Percentiles rank a stretch among this genome's conserved stretches.
Conservation (phyloP, 2,113 vertebrate genomes). For the Budorcas taxicolor region DNA sequence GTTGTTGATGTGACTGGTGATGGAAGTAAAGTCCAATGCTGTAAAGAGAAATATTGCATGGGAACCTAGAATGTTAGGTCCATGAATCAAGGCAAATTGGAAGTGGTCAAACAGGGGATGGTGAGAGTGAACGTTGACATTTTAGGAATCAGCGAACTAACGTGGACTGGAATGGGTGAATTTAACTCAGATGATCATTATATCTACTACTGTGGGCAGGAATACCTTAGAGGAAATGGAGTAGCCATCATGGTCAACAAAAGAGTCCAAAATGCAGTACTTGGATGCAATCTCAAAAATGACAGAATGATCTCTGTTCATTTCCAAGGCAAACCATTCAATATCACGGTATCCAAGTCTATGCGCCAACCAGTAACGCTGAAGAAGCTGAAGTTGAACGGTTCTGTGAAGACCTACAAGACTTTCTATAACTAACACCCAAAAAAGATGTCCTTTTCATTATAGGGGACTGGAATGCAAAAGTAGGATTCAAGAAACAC, state of each 20-base stretch:
- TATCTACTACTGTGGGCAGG: background rate
- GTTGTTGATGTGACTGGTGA: background rate
- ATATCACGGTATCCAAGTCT: background rate
- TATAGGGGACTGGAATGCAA: background rate
- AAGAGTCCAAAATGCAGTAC: background rate
- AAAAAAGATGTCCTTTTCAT: background rate
- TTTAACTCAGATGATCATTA: background rate
- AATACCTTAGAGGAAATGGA: background rate
- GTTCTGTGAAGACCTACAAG: background rate
- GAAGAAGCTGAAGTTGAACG: accelerated
- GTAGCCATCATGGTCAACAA: background rate
- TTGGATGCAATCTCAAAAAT: background rate
- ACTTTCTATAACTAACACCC: background rate
- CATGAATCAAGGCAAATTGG: background rate
- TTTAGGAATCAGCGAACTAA: background rate
- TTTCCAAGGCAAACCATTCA: background rate
- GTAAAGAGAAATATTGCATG: background rate
- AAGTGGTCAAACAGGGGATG: background rate
- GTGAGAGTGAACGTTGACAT: accelerated
- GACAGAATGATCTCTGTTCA: background rate
- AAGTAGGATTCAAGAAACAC: background rate
- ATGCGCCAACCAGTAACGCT: background rate
- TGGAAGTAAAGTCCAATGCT: background rate
- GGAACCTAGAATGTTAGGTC: background rate
- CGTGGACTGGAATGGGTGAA: background rate